Evolutionary conservation across 64 coral and sea anemone genomes (phyloP).

Genomic region (Porites lutea): DNA sequence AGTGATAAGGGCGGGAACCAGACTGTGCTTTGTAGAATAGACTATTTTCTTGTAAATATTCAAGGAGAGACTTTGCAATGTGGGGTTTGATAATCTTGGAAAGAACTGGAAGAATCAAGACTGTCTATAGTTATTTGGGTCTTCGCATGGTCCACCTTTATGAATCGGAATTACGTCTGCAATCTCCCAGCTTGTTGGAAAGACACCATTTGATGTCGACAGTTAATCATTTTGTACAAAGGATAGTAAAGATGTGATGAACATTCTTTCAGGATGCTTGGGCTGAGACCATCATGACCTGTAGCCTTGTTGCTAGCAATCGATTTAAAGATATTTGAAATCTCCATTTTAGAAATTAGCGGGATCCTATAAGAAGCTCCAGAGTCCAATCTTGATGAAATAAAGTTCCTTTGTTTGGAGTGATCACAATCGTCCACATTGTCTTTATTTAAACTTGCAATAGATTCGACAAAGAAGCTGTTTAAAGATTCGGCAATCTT

Average conservation of each 20-base stretch:
- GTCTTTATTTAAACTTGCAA: conserved; percentile 19
- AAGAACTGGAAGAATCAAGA: conserved; percentile 24
- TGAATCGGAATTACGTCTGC: conserved; percentile 2
- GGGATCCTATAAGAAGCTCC: not conserved
- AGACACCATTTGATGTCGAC: conserved; percentile 4
- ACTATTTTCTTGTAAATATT: conserved; percentile 21
- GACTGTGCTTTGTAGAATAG: conserved; percentile 16
- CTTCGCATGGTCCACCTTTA: conserved; percentile 2
- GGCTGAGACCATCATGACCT: conserved; percentile 31
- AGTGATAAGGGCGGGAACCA: conserved; percentile 20
- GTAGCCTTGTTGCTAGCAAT: conserved; percentile 33
- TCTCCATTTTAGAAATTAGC: conserved; percentile 7
- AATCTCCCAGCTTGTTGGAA: conserved; percentile 26
- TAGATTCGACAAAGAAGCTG: not conserved
- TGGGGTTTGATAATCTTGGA: conserved; percentile 19
- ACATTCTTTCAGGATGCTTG: not conserved
- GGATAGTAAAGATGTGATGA: not conserved
- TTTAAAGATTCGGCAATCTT: no score
- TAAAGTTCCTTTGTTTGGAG: conserved; percentile 39
- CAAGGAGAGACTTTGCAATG: not conserved
- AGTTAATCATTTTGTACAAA: conserved; percentile 38
- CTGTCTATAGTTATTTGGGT: conserved; percentile 32
- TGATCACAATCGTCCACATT: conserved; percentile 2
- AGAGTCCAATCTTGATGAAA: conserved; percentile 16
- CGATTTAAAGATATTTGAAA: conserved; percentile 4